Evolutionary conservation across 1,140 invertebrate genomes (phyloP), one percentile per base, ranked within the genome.

Genomic region (Helicorthomorpha holstii): DNA sequence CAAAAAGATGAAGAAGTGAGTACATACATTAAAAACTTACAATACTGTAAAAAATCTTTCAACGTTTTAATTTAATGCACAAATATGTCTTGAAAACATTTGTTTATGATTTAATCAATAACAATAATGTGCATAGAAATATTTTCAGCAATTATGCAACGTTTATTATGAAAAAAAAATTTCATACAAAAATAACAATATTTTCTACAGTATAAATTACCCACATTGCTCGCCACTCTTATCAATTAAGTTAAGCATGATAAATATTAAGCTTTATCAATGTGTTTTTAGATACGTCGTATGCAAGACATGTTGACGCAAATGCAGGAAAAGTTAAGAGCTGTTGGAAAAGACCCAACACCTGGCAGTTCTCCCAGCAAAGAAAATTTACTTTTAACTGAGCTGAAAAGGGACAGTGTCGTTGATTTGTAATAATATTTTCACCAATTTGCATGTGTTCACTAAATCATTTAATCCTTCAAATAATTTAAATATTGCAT

Each of bases 231-330:
- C n/a, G n/a, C 29, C 29, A 38, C 4, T 38, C 16, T 38, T 38
- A 38, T 38, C 4, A 38, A 7, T 38, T 38, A 38, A 7, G 4
- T 42, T 42, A 41, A 4, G 24, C 22, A 26, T 24, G 38, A 46
- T 54, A 24, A 1, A 52, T 24, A 22, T n/a, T n/a, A n/a, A n/a
- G n/a, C 3, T 48, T 4, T 47, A 24, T 60, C 27, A 52, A 57
- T 45, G 61, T 58, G 61, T 58, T 74, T 73, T 34, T 71, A 89
- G 81, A 89, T 93, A 59, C 78, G 85, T 61, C 75, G 86, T 61
- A 93, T 93, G 91, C 90, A 95, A 70, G 88, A 94, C 66, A 93
- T 94, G 80, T 74, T 97, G 52, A 81, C 84, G 25, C 86, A 91
- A 68, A 97, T 97, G 92, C 89, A 97, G 73, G 86, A 91, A 60